Evolutionary conservation across 1,140 invertebrate genomes (phyloP).

Genomic region (Drosophila auraria): DNA sequence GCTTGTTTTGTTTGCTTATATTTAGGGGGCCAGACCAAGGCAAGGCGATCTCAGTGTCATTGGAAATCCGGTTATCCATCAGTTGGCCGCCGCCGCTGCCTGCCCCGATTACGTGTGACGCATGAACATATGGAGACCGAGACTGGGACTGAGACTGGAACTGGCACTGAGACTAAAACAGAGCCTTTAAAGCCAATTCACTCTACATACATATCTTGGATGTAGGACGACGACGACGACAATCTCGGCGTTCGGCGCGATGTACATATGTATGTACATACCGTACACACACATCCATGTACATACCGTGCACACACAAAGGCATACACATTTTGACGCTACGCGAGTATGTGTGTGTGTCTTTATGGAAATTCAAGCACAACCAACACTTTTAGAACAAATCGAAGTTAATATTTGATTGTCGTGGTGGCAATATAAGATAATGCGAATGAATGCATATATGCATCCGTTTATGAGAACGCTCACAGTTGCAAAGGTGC

Average conservation of each 20-base stretch:
- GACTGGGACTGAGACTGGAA: slow-evolving; percentile 3
- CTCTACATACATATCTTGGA: slow-evolving; percentile 17
- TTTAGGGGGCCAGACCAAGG: slow-evolving; percentile 10
- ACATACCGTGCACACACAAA: slow-evolving; percentile 14
- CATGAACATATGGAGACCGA: slow-evolving; percentile 4
- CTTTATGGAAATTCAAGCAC: slow-evolving; percentile 22
- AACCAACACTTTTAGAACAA: slow-evolving; percentile 36
- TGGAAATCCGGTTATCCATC: slow-evolving; percentile 46
- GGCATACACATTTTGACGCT: slow-evolving; percentile 5
- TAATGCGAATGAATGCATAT: slow-evolving; percentile 44
- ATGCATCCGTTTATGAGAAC: slow-evolving; percentile 29
- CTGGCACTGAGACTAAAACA: not conserved
- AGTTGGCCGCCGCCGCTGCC: slow-evolving; percentile 1
- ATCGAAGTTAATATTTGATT: slow-evolving; percentile 53
- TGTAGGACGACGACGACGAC: slow-evolving; percentile 16
- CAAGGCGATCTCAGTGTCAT: slow-evolving; percentile 24
- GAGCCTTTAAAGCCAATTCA: slow-evolving; percentile 10
- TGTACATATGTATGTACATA: not conserved
- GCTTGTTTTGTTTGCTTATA: slow-evolving; percentile 29
- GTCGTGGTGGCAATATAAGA: slow-evolving; percentile 45
- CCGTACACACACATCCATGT: slow-evolving; percentile 16
- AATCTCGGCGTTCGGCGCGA: not conserved
- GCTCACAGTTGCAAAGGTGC: slow-evolving; percentile 40
- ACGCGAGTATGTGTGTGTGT: not conserved
- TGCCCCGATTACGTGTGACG: slow-evolving; percentile 5